Base-by-base conservation (phyloP, 2,113 vertebrate genomes). In the Loxodonta africana region DNA sequence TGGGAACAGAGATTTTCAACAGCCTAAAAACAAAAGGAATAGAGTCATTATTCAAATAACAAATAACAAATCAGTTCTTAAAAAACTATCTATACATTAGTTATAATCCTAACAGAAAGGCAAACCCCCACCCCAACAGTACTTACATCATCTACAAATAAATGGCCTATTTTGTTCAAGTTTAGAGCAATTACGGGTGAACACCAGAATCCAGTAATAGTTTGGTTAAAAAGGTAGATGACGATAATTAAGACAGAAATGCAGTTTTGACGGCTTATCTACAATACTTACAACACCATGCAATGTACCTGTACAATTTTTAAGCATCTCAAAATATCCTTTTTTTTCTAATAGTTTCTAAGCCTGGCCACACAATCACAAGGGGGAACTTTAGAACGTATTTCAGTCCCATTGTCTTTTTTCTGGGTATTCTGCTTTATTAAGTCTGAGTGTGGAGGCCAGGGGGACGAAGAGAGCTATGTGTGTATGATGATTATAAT, bases 1-100 rank as follows among this genome's bases (percentile, higher is more conserved):
- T 99, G 99, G 30, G 99, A 99, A 74, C 99, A 99, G 44, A 99
- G 98, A 67, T 99, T 99, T 97, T 99, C 99, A 91, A 99, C 99
- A 87, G 99, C 99, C 99, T 99, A n/a, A 95, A 95, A 97, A 25
- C 8, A 97, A 71, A 97, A 94, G 44, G 8, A 89, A 44, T 17
- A 44, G 4, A 88, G 57, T 1, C 89, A 89, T 30, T 65, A 86
- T 53, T 95, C 3, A 81, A 89, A 60, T 1, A 63, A 73, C 3
- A 81, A 89, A 60, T 1, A 63, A 73, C 83, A 67, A 15, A 9
- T 33, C 0, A n/a, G 20, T 18, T 76, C 63, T 76, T 57, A 69
- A 71, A 71, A 51, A 62, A 6, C 4, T 4, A 74, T 41, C 37
- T 21, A 73, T 9, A 37, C 20, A 12, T 73, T 3, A 51, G 25